phyloP scores from a whole-genome alignment of 2,113 vertebrate genomes.

The rabbit (Oryctolagus cuniculus) region DNA sequence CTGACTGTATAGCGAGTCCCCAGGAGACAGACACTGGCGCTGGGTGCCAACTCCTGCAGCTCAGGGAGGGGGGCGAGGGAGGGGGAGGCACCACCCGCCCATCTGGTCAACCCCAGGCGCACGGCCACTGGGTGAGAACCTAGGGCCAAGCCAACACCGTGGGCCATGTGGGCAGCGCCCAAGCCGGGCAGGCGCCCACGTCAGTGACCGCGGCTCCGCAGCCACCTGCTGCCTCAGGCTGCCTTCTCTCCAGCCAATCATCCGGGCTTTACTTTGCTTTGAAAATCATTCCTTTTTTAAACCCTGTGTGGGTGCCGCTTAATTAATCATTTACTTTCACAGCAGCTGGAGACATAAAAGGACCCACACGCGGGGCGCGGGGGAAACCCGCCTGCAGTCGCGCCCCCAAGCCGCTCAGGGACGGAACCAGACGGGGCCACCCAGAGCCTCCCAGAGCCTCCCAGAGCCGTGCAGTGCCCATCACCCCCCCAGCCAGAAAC shows the following conservation, averaged over 20 bases:
- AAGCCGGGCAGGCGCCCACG: not conserved
- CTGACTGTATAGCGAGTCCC: not conserved
- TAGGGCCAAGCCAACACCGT: slow-evolving; percentile 3
- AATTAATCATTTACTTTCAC: slow-evolving; percentile 63
- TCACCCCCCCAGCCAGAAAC: not conserved
- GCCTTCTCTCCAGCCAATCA: not conserved
- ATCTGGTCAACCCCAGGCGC: not conserved
- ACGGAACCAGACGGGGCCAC: too few species aligned
- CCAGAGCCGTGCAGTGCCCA: too few species aligned
- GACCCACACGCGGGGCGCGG: fast-evolving
- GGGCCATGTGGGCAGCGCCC: not conserved
- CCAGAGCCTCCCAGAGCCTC: too few species aligned
- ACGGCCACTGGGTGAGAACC: fast-evolving
- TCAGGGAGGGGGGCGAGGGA: not conserved
- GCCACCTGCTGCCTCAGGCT: not conserved
- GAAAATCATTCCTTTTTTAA: slow-evolving; percentile 33
- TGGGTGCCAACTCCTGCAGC: not conserved
- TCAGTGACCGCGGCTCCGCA: slow-evolving; percentile 23
- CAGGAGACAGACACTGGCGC: not conserved
- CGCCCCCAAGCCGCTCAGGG: not conserved
- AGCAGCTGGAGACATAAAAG: slow-evolving; percentile 34
- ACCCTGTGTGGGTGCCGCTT: slow-evolving; percentile 28
- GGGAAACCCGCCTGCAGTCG: not conserved
- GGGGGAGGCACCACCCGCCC: too few species aligned
- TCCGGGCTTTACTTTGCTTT: slow-evolving; percentile 11